Percentiles rank a stretch among this genome's conserved stretches.
These are phyloP conservation scores for Itoplectis maculator DNA, from an alignment of 2,888 invertebrate species.

Conservation along the genomic window DNA sequence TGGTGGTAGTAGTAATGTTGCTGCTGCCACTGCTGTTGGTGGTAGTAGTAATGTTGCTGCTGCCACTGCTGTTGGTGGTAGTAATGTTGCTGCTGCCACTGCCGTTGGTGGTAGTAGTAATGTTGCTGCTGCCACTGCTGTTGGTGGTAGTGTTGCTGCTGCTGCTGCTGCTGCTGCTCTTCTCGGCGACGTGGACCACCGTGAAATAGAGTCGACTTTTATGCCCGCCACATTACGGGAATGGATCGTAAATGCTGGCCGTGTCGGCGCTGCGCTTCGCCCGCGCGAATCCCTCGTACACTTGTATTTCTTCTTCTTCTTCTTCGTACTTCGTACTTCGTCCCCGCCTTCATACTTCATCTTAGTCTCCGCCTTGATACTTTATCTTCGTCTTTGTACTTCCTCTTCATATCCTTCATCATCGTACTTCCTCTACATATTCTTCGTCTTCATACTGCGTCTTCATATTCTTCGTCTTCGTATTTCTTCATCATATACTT, in stretches of 20 bases:
- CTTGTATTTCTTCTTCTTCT: slow-evolving; percentile 34
- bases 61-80: too few relatives aligned
- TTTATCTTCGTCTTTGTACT: slow-evolving; percentile 50
- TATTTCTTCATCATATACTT: too few relatives aligned
- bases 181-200: slow-evolving; percentile 69
- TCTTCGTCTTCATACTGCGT: slow-evolving; percentile 17
- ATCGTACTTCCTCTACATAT: too few relatives aligned
- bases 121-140: too few relatives aligned
- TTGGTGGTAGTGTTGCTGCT: too few relatives aligned
- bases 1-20: too few relatives aligned
- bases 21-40: too few relatives aligned
- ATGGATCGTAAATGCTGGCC: slow-evolving; percentile 72
- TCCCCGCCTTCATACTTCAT: too few relatives aligned
- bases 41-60: too few relatives aligned
- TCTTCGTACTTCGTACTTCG: not conserved
- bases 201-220: slow-evolving; percentile 74
- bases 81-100: too few relatives aligned
- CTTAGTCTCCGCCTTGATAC: slow-evolving; percentile 23
- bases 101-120: too few relatives aligned
- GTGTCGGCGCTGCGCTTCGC: slow-evolving; percentile 66
- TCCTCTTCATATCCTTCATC: not conserved
- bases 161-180: too few relatives aligned
- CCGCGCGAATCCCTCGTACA: slow-evolving; percentile 62
- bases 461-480: not conserved
- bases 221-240: slow-evolving; percentile 72